Evolutionary conservation across 2,113 vertebrate species (phyloP), one percentile per base, ranked within the genome.

Genomic region (Pseudorasbora parva): DNA sequence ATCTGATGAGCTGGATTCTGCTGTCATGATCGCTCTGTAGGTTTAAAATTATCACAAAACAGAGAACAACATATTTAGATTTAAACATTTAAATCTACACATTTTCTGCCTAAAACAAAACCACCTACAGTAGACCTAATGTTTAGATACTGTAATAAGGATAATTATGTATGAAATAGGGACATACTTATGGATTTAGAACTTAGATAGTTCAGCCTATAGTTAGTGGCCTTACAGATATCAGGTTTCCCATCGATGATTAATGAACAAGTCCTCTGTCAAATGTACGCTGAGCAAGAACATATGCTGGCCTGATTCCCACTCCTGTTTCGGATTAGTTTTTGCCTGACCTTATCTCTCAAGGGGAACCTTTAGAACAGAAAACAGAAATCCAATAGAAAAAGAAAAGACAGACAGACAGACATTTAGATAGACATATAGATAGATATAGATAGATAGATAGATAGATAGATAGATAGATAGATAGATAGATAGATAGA

Each of bases 321-420:
- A 30, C 30, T 30, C 30, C 30, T 30, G 30, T 30, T 30, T 30
- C 3, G 30, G 1, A 2, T 30, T 30, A 2, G 30, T 30, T 30
- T 30, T 30, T 30, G 94, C 77, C 95, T 94, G 78, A 93, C 90
- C 89, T 95, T 95, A 85, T 97, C 95, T 82, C 94, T 95, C 74
- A 97, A 92, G 56, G 95, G 95, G n/a, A 91, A 97, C 97, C 45
- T 96, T 97, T 60, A 43, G 90, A 15, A 51, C 15, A 51, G 49
- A 51, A 51, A 17, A 8, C n/a, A n/a, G n/a, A n/a, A n/a, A n/a
- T 43, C 41, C 30, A 43, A 43, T 9, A 43, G 8, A 43, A 43
- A 43, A 43, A 43, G 9, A 11, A 45, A 11, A n/a, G n/a, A n/a
- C n/a, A n/a, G n/a, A n/a, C n/a, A n/a, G n/a, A n/a, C n/a, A n/a